Base-by-base conservation (phyloP, 1,140 invertebrate genomes). In the Drosophila prosaltans region DNA sequence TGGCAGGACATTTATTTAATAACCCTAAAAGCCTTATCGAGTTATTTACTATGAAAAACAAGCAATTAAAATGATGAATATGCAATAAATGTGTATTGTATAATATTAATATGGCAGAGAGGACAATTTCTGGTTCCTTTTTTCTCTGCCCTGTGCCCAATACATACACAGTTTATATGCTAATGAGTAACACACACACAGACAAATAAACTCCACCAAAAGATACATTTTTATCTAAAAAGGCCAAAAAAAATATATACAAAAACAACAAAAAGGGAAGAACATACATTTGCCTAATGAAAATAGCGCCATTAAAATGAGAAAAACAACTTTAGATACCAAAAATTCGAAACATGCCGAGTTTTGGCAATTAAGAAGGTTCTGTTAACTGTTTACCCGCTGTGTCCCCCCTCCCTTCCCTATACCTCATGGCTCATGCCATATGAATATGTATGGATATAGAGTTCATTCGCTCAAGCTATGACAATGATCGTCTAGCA, bases 261-360 rank as follows among this genome's bases (percentile, higher is more conserved):
- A 26, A 62, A 24, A 59, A 71, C 3, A 26, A 59, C 43, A 67
- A 55, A 68, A 55, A 71, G 74, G 63, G 67, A 66, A 58, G 70
- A 81, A 80, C 84, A 88, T 78, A 89, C 89, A 91, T 91, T 91
- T 91, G 77, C 89, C 81, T 91, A 91, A 91, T 91, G 84, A 91
- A 91, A 89, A 91, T 85, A 89, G 78, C 81, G 79, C 84, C 81
- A 91, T 91, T 91, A 91, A 91, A 91, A 91, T 89, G 72, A 76
- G 75, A 89, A 91, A 89, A 91, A 91, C 89, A 91, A 91, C 89
- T 91, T 91, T 91, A 91, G 89, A 91, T 91, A 91, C 71, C 69
- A 65, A 81, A 51, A 80, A 90, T 80, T 90, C 72, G 78, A 84
- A 90, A 88, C 88, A 91, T 74, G 84, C 71, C 81, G 89, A 68